These are phyloP conservation scores for Leptopilina boulardi DNA, from an alignment of 1,140 invertebrate species.

Conservation along the genomic window DNA sequence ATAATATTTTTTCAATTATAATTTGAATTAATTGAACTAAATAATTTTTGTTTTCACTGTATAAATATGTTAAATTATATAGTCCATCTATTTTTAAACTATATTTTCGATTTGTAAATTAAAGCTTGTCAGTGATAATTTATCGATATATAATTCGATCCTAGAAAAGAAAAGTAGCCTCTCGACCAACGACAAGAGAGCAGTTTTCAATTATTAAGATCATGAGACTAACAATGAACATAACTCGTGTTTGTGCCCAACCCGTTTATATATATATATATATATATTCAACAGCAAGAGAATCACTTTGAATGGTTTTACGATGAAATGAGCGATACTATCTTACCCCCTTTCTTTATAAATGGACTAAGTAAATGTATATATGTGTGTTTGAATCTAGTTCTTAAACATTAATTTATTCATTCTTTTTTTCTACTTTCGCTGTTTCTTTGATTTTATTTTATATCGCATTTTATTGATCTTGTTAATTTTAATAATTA, in stretches of 20 bases:
- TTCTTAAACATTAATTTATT: background rate
- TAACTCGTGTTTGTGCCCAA: background rate
- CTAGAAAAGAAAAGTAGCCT: no score
- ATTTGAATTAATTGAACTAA: no score
- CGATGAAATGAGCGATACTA: background rate
- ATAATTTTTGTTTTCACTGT: no score
- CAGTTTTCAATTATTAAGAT: constrained; percentile 42
- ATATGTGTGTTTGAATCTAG: background rate
- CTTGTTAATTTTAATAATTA: background rate
- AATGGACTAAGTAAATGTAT: background rate
- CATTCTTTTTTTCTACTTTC: no score
- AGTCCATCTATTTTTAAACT: no score
- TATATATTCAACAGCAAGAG: background rate
- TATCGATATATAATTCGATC: no score
- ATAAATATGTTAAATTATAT: no score
- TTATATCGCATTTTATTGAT: no score
- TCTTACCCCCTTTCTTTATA: constrained; percentile 1
- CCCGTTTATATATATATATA: background rate
- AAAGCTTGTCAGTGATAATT: no score
- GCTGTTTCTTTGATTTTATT: no score
- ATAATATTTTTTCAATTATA: no score
- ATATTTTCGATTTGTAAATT: no score
- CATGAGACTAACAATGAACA: constrained; percentile 36
- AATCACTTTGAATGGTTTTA: background rate
- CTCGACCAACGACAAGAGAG: background rate